Evolutionary conservation across 2,888 invertebrate species (phyloP).

Genomic region (Pristionchus arcanus): DNA sequence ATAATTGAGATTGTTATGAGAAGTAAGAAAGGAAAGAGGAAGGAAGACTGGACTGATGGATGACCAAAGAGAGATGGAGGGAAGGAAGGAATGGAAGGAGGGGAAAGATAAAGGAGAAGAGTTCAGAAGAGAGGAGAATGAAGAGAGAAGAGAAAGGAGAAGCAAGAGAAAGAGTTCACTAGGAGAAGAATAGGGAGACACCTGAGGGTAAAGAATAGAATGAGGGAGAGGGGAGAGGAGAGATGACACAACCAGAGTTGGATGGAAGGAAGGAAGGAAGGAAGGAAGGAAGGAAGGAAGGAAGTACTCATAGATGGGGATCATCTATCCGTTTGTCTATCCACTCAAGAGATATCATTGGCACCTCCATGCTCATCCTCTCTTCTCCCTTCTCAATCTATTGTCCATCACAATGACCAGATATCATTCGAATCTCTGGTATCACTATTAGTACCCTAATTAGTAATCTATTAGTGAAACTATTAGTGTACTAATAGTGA

Average conservation of each 20-base stretch:
- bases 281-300: slow-evolving; percentile 16
- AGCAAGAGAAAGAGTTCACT: slow-evolving; percentile 30
- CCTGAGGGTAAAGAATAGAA: slow-evolving; percentile 18
- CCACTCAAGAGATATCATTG: not conserved
- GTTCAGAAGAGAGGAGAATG: not conserved
- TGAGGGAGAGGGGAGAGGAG: not conserved
- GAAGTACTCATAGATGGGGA: slow-evolving; percentile 1
- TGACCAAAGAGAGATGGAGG: not conserved
- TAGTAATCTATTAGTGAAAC: no score
- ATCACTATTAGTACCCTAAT: no score
- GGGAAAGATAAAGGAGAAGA: slow-evolving; percentile 2
- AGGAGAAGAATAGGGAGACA: slow-evolving; percentile 14
- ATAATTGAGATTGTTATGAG: slow-evolving; percentile 36
- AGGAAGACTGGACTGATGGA: slow-evolving; percentile 10
- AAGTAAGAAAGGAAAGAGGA: not conserved
- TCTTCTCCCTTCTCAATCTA: not conserved
- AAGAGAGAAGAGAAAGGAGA: not conserved
- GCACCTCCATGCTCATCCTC: slow-evolving; percentile 11
- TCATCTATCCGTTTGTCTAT: slow-evolving; percentile 19
- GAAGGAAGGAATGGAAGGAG: not conserved
- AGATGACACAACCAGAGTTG: slow-evolving; percentile 44
- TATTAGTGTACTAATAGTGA: no score
- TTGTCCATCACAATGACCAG: not conserved
- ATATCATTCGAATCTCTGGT: not conserved
- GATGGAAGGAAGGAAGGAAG: not conserved